Conservation (phyloP, 2,797 vertebrate species). For the Tenualosa thibaudeaui region DNA sequence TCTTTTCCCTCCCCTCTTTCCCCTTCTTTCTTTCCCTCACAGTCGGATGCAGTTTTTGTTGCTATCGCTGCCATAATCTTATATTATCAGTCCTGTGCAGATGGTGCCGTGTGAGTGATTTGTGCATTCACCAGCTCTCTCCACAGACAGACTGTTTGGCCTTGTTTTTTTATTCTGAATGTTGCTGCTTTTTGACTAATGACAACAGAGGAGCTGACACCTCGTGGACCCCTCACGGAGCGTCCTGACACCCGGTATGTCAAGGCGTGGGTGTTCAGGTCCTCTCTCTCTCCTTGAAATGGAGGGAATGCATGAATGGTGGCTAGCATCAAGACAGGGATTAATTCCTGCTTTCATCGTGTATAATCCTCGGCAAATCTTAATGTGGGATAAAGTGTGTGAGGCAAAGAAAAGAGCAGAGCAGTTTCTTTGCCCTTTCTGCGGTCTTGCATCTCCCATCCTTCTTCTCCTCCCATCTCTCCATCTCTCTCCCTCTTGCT, state of each 20-base stretch:
- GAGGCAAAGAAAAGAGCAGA: slow-evolving; percentile 17
- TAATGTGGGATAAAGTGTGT: slow-evolving; percentile 14
- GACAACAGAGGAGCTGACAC: background rate
- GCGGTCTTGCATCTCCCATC: background rate
- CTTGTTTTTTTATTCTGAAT: background rate
- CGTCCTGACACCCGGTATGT: background rate
- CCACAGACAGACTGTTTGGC: background rate
- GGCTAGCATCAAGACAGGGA: slow-evolving; percentile 34
- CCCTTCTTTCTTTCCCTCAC: background rate
- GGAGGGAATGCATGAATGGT: background rate
- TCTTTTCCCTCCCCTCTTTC: background rate
- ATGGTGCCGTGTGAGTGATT: background rate
- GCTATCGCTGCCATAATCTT: background rate
- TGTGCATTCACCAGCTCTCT: background rate
- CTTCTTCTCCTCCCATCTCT: background rate
- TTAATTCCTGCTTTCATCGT: slow-evolving; percentile 32
- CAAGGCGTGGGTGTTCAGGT: background rate
- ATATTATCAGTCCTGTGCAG: slow-evolving; percentile 17
- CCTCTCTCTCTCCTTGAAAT: background rate
- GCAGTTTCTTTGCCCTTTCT: background rate
- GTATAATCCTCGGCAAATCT: slow-evolving; percentile 40
- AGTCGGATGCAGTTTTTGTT: background rate
- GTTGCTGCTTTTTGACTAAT: background rate
- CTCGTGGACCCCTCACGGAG: background rate
- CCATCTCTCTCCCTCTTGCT: background rate